phyloP scores from a whole-genome alignment of 2,888 invertebrate genomes.

The Bellardia pandia region DNA sequence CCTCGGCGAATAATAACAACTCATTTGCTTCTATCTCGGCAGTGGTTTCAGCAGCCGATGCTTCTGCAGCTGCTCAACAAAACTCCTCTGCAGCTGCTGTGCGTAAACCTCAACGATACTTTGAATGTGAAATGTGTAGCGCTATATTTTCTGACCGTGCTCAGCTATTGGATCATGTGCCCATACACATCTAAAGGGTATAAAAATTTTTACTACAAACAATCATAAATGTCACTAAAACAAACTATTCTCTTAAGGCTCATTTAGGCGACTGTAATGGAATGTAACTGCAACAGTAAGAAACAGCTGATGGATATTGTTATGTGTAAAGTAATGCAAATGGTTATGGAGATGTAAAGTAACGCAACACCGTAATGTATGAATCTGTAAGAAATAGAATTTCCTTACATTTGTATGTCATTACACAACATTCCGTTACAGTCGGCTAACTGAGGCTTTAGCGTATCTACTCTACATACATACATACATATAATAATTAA shows the following conservation, averaged over 20 bases:
- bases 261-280: too few species aligned
- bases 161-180: conserved; percentile 90
- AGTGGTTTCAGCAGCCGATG: conserved; percentile 78
- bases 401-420: too few species aligned
- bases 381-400: too few species aligned
- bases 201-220: not conserved
- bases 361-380: too few species aligned
- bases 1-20: conserved; percentile 69
- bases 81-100: conserved; percentile 59
- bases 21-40: conserved; percentile 71
- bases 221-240: not conserved
- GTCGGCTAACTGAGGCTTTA: too few species aligned
- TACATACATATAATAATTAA: not conserved
- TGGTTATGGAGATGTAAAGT: too few species aligned
- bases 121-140: conserved; percentile 93
- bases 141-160: conserved; percentile 90
- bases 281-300: too few species aligned
- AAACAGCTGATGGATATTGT: too few species aligned
- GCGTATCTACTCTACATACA: conserved; percentile 2
- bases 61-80: conserved; percentile 74
- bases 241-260: not conserved
- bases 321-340: too few species aligned
- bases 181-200: conserved; percentile 90
- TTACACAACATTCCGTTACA: too few species aligned
- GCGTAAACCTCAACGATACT: conserved; percentile 84